A percentile compares a stretch with the other conserved stretches of the same genome.
These are phyloP conservation scores for Molossus molossus DNA, from an alignment of 2,797 vertebrate species.

Conservation along the genomic window DNA sequence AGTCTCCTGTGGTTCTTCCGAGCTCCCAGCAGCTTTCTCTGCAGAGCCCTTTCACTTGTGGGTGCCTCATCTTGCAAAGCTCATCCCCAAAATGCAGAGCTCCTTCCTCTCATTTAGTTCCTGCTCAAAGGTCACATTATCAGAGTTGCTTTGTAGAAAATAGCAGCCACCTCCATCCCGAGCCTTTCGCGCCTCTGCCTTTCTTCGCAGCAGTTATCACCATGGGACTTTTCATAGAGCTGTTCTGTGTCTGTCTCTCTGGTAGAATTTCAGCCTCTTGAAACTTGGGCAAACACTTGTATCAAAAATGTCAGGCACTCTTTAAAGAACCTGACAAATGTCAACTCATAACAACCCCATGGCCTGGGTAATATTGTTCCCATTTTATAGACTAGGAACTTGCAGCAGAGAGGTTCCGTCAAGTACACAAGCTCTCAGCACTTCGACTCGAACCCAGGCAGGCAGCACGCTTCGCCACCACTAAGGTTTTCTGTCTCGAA, in stretches of 20 bases:
- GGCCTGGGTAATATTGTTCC: background rate
- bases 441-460: background rate
- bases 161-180: background rate
- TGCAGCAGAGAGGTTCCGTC: background rate
- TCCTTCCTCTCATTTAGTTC: background rate
- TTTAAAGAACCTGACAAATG: constrained; percentile 10
- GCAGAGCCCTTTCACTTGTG: background rate
- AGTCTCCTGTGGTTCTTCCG: background rate
- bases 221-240: rapidly evolving
- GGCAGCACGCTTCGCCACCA: background rate
- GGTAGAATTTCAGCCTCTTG: background rate
- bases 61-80: background rate
- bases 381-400: background rate
- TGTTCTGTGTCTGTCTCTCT: background rate
- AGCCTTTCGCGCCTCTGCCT: rapidly evolving
- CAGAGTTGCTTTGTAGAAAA: background rate
- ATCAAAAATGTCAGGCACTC: background rate
- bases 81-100: background rate
- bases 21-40: background rate
- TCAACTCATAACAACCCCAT: background rate
- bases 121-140: background rate
- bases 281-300: background rate
- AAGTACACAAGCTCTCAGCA: background rate
- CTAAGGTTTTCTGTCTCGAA: background rate
- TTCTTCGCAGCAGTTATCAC: background rate